Conservation (phyloP, 2,888 invertebrate genomes). For the Creontiades dilutus region DNA sequence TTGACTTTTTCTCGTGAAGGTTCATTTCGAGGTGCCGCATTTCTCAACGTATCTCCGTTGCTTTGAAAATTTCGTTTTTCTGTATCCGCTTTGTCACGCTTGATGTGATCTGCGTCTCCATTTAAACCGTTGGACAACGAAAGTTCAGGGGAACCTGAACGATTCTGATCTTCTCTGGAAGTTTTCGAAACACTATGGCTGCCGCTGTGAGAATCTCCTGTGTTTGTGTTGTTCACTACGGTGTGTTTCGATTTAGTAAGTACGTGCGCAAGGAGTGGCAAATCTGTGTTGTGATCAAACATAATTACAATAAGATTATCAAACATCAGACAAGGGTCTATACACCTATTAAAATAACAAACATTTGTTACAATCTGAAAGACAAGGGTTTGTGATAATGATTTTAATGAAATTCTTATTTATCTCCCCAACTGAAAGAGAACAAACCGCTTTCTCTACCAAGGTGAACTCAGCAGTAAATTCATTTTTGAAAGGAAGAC, state of each 20-base stretch:
- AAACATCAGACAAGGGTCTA: neutral
- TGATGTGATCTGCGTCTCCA: constrained; percentile 40
- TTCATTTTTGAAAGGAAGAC: no score
- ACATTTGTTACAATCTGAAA: no score
- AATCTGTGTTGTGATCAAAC: neutral
- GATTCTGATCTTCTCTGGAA: neutral
- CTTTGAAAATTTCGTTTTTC: constrained; percentile 29
- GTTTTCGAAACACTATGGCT: constrained; percentile 14
- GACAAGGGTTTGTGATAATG: no score
- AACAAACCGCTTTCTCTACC: no score
- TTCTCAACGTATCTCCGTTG: constrained; percentile 33
- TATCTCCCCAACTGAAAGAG: no score
- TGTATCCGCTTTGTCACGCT: neutral
- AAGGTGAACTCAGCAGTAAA: no score
- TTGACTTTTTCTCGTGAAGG: constrained; percentile 22
- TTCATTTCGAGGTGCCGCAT: constrained; percentile 44
- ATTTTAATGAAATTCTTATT: no score
- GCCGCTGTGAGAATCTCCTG: constrained; percentile 34
- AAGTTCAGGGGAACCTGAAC: constrained; percentile 33
- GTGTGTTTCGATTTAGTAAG: neutral
- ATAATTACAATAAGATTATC: neutral
- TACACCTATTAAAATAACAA: no score
- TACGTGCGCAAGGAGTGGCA: constrained; percentile 54
- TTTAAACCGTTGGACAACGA: constrained; percentile 68
- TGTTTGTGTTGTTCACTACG: neutral